Evolutionary conservation across 1,140 invertebrate genomes (phyloP), one percentile per base, ranked within the genome.

Genomic region (Oryzaephilus surinamensis): DNA sequence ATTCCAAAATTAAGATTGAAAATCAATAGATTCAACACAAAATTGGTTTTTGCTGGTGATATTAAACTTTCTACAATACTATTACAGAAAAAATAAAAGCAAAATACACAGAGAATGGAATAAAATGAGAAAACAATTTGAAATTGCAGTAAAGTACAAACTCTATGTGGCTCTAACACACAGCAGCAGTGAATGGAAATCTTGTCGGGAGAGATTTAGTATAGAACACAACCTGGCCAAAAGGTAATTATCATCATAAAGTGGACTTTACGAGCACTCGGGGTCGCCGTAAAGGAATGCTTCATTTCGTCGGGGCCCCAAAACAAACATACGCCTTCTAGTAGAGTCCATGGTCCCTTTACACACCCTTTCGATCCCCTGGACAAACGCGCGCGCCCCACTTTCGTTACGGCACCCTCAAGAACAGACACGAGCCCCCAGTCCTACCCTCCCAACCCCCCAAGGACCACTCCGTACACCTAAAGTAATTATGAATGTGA

Each of bases 181-280:
- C n/a, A n/a, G n/a, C n/a, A n/a, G n/a, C n/a, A n/a, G n/a, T n/a
- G n/a, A n/a, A n/a, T n/a, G n/a, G n/a, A n/a, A n/a, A n/a, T n/a
- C n/a, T n/a, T n/a, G n/a, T n/a, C n/a, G n/a, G n/a, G n/a, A n/a
- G 33, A 36, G 33, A 36, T 36, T 36, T 36, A 36, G 21, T 24
- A 36, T 8, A 11, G 4, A 26, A 16, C 21, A n/a, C 36, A 28
- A 38, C 36, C 20, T 32, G 35, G 35, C 34, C 39, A 45, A 23
- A 20, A 43, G 66, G 63, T 71, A 71, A 71, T 71, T 71, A 70
- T 71, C 69, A 71, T 69, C 68, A 69, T 70, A 71, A 70, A 71
- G 67, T 70, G 67, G 67, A 69, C 61, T 70, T 71, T 71, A 71
- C 68, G 69, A 70, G 65, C 69, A 63, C 65, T 68, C 65, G 63